Evolutionary conservation across 2,888 invertebrate genomes (phyloP), one percentile per base, ranked within the genome.

Genomic region (Phalera bucephala): DNA sequence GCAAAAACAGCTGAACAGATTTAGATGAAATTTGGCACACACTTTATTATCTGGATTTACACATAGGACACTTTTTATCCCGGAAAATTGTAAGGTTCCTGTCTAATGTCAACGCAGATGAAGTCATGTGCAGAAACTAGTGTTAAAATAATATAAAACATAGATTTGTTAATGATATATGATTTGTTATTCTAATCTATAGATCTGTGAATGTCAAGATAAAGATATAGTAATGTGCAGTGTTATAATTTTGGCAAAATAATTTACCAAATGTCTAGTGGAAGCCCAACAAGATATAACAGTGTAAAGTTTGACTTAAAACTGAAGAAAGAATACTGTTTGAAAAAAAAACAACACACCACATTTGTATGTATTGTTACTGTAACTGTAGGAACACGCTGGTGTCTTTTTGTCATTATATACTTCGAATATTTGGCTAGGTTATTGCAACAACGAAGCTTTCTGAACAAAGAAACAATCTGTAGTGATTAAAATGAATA

Each of bases 241-340:
- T 52, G 40, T 14, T 43, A 45, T 33, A 56, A 36, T 27, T 43
- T 15, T 38, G 35, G 35, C 11, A 47, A 51, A 40, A 32, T 32
- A 38, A 28, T 34, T 40, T 37, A 41, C 31, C 38, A 42, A 15
- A 45, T 31, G 36, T 38, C 31, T 49, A 29, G 44, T 60, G 70
- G 70, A 77, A 76, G 70, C 67, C 61, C 64, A 52, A 45, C 15
- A 40, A 13, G 13, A 20, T 29, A n/a, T 40, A 32, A 10, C 10
- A 22, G 1, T 10, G 5, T 10, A 10, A 22, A 22, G 5, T 1
- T 5, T 22, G 4, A 25, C 6, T 1, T 25, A 13, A 7, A 25
- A 25, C 23, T 23, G 11, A 23, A 7, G 8, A 25, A 25, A 21
- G 27, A 21, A 27, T 33, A 27, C 13, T 20, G 31, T 27, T 27